A percentile compares a stretch with the other conserved stretches of the same genome.
phyloP scores from a whole-genome alignment of 2,113 vertebrate species.

The Salvelinus namaycush region DNA sequence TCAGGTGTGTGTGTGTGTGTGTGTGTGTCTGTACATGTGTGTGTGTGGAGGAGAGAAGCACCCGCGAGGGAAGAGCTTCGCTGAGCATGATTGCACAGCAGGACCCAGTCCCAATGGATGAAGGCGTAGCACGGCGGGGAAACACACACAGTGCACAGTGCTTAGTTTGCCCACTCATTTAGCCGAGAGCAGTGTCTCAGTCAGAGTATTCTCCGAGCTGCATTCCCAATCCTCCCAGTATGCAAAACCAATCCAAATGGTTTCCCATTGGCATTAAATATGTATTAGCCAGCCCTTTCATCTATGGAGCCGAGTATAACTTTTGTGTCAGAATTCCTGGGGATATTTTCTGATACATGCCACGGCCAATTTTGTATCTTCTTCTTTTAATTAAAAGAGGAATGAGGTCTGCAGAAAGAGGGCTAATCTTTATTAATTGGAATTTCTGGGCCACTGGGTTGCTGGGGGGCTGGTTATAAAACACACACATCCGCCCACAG shows the following conservation, averaged over 20 bases:
- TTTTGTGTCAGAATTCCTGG: slow-evolving; percentile 57
- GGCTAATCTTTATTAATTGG: slow-evolving; percentile 79
- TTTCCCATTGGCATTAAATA: slow-evolving; percentile 70
- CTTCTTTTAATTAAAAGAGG: slow-evolving; percentile 73
- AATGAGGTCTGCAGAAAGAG: slow-evolving; percentile 68
- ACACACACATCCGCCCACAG: slow-evolving; percentile 22
- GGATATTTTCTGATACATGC: slow-evolving; percentile 57
- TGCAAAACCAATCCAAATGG: slow-evolving; percentile 58
- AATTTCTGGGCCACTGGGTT: slow-evolving; percentile 71
- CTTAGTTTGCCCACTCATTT: slow-evolving; percentile 25
- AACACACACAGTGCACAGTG: slow-evolving; percentile 10
- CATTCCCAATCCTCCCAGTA: slow-evolving; percentile 24
- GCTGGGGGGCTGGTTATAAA: slow-evolving; percentile 64
- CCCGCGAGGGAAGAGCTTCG: slow-evolving; percentile 1
- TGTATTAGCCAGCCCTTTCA: slow-evolving; percentile 71
- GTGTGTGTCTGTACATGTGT: not conserved
- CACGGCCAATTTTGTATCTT: slow-evolving; percentile 56
- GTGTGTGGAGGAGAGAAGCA: not conserved
- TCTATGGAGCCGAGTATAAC: slow-evolving; percentile 55
- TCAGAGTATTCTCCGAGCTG: slow-evolving; percentile 39
- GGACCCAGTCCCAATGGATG: not conserved
- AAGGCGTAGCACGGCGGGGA: not conserved
- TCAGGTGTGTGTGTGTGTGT: too few species aligned
- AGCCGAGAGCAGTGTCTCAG: slow-evolving; percentile 44
- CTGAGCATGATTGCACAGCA: slow-evolving; percentile 1